Evolutionary conservation across 2,888 invertebrate genomes (phyloP).

Genomic region (Agrotis segetum): DNA sequence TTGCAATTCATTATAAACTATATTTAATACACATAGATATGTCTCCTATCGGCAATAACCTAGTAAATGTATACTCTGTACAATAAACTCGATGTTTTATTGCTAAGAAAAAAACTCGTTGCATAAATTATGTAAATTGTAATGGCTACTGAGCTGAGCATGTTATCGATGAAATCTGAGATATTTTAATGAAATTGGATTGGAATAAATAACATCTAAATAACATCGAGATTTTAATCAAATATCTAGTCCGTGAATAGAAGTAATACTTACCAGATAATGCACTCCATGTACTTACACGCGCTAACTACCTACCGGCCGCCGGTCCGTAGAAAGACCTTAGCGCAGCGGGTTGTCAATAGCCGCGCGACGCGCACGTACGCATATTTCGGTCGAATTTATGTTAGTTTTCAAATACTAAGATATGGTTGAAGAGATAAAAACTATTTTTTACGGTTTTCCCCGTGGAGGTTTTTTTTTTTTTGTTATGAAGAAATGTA

Average conservation of each 20-base stretch:
- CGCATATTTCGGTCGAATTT: too few relatives aligned
- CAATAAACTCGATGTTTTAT: constrained; percentile 39
- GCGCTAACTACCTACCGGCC: too few relatives aligned
- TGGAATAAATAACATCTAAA: constrained; percentile 4
- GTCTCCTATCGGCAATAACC: constrained; percentile 21
- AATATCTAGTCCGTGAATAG: not conserved
- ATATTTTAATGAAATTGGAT: constrained; percentile 16
- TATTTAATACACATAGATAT: constrained; percentile 30
- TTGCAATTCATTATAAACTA: constrained; percentile 46
- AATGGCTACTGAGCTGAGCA: not conserved
- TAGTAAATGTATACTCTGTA: constrained; percentile 25
- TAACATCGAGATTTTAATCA: not conserved
- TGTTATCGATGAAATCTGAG: constrained; percentile 14
- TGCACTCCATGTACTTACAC: too few relatives aligned
- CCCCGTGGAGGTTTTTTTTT: too few relatives aligned
- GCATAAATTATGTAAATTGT: constrained; percentile 44
- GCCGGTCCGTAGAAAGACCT: too few relatives aligned
- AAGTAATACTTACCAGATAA: too few relatives aligned
- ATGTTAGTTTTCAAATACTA: too few relatives aligned
- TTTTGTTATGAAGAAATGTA: too few relatives aligned
- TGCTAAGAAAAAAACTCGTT: constrained; percentile 40
- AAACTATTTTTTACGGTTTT: too few relatives aligned
- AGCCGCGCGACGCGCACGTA: too few relatives aligned
- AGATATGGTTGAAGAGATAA: too few relatives aligned
- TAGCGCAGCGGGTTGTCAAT: too few relatives aligned